These are phyloP conservation scores for Connochaetes taurinus DNA, from an alignment of 2,113 vertebrate genomes.

Conservation along the genomic window DNA sequence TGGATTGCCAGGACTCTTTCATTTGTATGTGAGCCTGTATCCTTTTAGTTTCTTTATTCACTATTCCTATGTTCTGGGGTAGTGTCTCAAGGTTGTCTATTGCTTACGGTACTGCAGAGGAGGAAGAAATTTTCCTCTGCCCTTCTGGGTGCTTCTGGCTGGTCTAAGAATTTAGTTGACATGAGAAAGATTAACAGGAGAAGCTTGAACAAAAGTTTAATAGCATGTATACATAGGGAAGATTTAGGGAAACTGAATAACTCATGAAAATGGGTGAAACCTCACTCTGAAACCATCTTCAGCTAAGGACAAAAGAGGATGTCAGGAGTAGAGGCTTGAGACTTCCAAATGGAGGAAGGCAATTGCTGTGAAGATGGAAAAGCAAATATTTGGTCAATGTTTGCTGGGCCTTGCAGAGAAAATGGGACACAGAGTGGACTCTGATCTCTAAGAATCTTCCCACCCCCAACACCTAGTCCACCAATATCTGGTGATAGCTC, in stretches of 20 bases:
- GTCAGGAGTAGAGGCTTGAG: not conserved
- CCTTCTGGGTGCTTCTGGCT: not conserved
- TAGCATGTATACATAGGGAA: no score
- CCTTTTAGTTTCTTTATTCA: not conserved
- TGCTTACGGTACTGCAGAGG: not conserved
- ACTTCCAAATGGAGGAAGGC: not conserved
- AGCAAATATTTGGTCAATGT: not conserved
- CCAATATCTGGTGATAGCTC: not conserved
- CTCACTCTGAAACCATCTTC: not conserved
- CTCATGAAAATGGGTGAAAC: not conserved
- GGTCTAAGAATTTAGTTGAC: not conserved
- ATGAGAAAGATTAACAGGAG: not conserved
- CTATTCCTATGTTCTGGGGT: not conserved
- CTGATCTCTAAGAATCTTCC: not conserved
- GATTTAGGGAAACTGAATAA: not conserved
- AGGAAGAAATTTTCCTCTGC: not conserved
- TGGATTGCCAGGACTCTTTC: not conserved
- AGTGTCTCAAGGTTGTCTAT: not conserved
- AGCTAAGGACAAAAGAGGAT: not conserved
- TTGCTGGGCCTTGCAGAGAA: not conserved
- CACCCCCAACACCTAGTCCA: not conserved
- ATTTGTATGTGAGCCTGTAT: not conserved
- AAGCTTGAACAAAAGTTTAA: not conserved
- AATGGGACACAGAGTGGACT: not conserved
- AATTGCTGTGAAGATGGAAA: not conserved